Base-by-base conservation (phyloP, 92 coral and sea anemone species). In the Plumapathes pennacea region DNA sequence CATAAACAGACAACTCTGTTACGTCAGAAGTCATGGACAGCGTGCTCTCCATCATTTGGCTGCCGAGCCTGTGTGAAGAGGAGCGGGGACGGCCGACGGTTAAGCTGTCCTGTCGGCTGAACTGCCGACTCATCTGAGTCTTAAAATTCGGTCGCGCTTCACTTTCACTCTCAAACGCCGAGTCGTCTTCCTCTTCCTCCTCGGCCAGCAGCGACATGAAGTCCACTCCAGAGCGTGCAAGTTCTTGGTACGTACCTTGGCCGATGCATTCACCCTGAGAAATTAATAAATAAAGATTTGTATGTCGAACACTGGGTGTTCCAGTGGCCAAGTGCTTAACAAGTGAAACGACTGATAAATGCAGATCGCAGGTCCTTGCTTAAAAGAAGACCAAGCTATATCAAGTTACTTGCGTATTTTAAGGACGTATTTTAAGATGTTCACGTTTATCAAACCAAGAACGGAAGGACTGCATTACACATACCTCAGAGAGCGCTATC, bases 261-360 rank as follows among this genome's bases (percentile, higher is more conserved):
- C 89, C 95, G 29, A 86, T 81, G 44, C 95, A 86, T 43, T 81
- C 81, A 14, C 95, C 95, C 95, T 86, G 53, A 20, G 11, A 0
- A 32, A 25, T n/a, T n/a, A n/a, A n/a, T n/a, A n/a, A n/a, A n/a
- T n/a, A n/a, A n/a, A n/a, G n/a, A n/a, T n/a, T n/a, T n/a, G n/a
- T n/a, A n/a, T n/a, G n/a, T n/a, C n/a, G n/a, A n/a, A n/a, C n/a
- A n/a, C n/a, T n/a, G n/a, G n/a, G n/a, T n/a, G n/a, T n/a, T n/a
- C n/a, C n/a, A n/a, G n/a, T n/a, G n/a, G n/a, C n/a, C n/a, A n/a
- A n/a, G n/a, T n/a, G n/a, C n/a, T n/a, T n/a, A n/a, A n/a, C n/a
- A n/a, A n/a, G n/a, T n/a, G n/a, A n/a, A n/a, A n/a, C n/a, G n/a
- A n/a, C n/a, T n/a, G n/a, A n/a, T n/a, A n/a, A n/a, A n/a, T n/a